A percentile compares a stretch with the other conserved stretches of the same genome.
These are phyloP conservation scores for Thunnus thynnus DNA, from an alignment of 2,113 vertebrate species.

Conservation along the genomic window DNA sequence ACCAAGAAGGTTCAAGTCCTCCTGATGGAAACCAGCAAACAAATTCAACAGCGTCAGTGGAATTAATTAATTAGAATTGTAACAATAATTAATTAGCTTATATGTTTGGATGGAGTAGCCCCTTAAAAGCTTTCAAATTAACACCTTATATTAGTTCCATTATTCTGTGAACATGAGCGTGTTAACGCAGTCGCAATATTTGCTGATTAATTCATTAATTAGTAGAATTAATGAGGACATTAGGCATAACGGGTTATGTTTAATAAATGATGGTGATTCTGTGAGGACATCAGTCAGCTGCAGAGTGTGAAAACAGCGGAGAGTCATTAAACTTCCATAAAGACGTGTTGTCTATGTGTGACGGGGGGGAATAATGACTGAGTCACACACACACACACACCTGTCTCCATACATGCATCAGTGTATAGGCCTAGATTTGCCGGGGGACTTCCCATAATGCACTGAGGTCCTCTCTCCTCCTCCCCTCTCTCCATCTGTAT, in stretches of 20 bases:
- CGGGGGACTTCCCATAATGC: no score
- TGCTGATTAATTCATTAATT: conserved; percentile 38
- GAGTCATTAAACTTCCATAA: conserved; percentile 48
- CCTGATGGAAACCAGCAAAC: no score
- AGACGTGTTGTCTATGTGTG: conserved; percentile 21
- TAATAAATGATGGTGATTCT: not conserved
- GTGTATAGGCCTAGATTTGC: not conserved
- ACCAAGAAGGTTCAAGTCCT: no score
- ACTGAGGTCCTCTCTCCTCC: no score
- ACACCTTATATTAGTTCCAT: not conserved
- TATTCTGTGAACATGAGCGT: not conserved
- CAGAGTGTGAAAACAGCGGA: conserved; percentile 30
- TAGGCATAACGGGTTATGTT: not conserved
- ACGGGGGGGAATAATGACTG: conserved; percentile 32
- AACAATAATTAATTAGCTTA: no score
- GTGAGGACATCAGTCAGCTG: conserved; percentile 23
- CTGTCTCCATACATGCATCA: not conserved
- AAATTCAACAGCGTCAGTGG: no score
- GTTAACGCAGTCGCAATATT: not conserved
- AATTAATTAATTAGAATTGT: no score
- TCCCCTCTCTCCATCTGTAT: no score
- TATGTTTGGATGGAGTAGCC: not conserved
- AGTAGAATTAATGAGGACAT: conserved; percentile 29
- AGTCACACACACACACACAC: conserved; percentile 20
- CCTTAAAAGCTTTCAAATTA: not conserved